Evolutionary conservation across 2,888 invertebrate species (phyloP).

Genomic region (Spilosoma lubricipeda): DNA sequence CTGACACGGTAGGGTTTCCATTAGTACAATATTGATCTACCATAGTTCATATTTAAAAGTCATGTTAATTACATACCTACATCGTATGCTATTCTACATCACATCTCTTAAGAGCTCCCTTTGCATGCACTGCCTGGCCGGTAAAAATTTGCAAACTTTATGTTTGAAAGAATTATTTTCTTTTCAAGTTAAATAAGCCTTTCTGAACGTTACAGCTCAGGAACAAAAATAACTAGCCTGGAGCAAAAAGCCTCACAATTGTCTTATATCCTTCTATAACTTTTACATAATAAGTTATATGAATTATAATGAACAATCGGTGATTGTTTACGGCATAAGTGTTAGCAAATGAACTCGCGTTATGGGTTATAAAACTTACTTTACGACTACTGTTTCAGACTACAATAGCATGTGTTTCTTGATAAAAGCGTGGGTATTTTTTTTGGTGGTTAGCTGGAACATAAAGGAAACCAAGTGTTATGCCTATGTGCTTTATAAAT

Average conservation of each 20-base stretch:
- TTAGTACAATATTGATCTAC: too few species aligned
- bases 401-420: constrained; percentile 7
- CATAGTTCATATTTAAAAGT: too few species aligned
- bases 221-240: background rate
- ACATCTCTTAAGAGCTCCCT: too few species aligned
- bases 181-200: too few species aligned
- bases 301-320: constrained; percentile 29
- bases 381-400: constrained; percentile 7
- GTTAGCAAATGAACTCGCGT: background rate
- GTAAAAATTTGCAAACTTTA: too few species aligned
- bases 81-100: too few species aligned
- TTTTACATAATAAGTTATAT: constrained; percentile 22
- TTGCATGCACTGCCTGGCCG: too few species aligned
- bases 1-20: too few species aligned
- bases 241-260: constrained; percentile 14
- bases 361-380: constrained; percentile 5
- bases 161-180: too few species aligned
- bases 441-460: background rate
- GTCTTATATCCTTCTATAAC: constrained; percentile 15
- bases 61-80: too few species aligned
- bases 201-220: background rate
- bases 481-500: background rate
- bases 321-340: constrained; percentile 23
- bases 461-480: background rate
- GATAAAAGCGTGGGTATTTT: background rate